phyloP scores from a whole-genome alignment of 2,113 vertebrate species.

The Leucosticte australis region DNA sequence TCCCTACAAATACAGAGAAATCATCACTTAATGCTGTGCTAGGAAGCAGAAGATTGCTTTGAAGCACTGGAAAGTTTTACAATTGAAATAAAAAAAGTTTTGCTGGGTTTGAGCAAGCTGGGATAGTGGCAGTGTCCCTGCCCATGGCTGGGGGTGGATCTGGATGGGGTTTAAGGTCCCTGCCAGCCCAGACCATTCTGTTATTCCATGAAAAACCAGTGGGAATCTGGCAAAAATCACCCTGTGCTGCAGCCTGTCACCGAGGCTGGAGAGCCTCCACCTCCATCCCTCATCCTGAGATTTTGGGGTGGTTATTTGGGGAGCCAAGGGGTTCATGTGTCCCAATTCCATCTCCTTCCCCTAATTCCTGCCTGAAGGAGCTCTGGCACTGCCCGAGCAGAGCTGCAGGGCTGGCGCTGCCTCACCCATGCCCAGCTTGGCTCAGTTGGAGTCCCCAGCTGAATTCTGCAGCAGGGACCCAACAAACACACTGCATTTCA shows the following conservation, averaged over 20 bases:
- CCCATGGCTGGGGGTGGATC: neutral
- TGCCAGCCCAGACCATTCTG: neutral
- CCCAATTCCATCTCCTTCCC: neutral
- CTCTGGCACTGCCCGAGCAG: neutral
- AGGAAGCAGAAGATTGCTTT: neutral
- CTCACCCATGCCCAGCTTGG: fast-evolving
- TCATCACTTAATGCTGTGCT: fast-evolving
- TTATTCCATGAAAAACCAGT: neutral
- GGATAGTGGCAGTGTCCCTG: neutral
- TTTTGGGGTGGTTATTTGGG: neutral
- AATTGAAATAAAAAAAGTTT: neutral
- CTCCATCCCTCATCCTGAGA: fast-evolving
- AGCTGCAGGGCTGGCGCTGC: fast-evolving
- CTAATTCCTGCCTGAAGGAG: fast-evolving
- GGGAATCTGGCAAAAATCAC: neutral
- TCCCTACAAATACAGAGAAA: neutral
- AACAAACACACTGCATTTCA: fast-evolving
- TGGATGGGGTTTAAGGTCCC: neutral
- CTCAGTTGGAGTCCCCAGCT: fast-evolving
- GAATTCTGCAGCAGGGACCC: neutral
- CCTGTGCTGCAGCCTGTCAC: fast-evolving
- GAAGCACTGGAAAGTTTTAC: neutral
- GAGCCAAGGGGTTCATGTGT: fast-evolving
- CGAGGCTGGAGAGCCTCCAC: neutral
- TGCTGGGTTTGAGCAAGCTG: neutral